Conservation (phyloP, 2,888 invertebrate genomes). For the Mythimna vitellina region DNA sequence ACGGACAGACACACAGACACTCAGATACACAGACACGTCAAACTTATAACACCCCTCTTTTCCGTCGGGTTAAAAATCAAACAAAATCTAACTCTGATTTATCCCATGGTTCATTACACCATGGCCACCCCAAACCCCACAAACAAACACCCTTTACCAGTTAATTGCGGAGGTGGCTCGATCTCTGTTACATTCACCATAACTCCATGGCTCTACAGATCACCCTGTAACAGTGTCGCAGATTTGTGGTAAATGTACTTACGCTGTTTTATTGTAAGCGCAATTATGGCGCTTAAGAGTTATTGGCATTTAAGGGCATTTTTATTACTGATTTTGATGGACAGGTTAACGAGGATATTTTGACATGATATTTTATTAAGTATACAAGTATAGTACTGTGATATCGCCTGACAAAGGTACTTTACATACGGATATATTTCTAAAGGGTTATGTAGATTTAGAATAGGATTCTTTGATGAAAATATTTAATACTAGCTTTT, state of each 20-base stretch:
- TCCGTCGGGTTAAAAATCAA: too few species aligned
- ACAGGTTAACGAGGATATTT: not conserved
- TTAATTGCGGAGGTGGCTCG: slow-evolving; percentile 85
- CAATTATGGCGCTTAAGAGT: slow-evolving; percentile 24
- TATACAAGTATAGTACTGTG: too few species aligned
- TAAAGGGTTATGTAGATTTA: too few species aligned
- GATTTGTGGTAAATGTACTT: slow-evolving; percentile 55
- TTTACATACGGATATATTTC: too few species aligned
- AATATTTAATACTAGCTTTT: too few species aligned
- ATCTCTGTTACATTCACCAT: slow-evolving; percentile 76
- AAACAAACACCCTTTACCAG: slow-evolving; percentile 85
- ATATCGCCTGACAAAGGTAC: too few species aligned
- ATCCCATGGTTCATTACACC: slow-evolving; percentile 18
- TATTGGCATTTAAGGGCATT: slow-evolving; percentile 28
- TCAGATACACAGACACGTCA: too few species aligned
- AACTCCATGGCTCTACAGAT: slow-evolving; percentile 73
- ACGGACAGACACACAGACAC: too few species aligned
- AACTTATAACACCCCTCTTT: too few species aligned
- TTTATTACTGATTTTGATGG: not conserved
- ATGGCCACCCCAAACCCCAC: slow-evolving; percentile 69
- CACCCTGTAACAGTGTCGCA: slow-evolving; percentile 59
- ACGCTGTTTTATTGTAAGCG: slow-evolving; percentile 24
- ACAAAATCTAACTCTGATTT: not conserved
- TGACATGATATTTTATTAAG: not conserved
- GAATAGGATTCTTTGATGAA: too few species aligned